These are phyloP conservation scores for Salvelinus alpinus DNA, from an alignment of 2,113 vertebrate species.

Conservation along the genomic window DNA sequence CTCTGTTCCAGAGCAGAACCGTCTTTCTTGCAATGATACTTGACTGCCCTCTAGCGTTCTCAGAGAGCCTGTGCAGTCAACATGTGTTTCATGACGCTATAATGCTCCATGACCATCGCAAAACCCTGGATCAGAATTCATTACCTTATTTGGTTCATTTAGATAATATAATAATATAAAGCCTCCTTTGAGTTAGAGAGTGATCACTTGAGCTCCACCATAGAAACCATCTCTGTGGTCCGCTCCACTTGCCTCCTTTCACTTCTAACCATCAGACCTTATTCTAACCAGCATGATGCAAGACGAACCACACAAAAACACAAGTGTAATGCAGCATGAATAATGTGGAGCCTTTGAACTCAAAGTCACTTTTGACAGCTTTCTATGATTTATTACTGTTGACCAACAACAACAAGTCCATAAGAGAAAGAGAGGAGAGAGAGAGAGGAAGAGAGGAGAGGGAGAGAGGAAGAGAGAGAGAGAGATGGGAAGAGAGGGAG, in stretches of 20 bases:
- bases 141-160: neutral
- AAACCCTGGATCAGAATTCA: neutral
- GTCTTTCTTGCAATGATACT: neutral
- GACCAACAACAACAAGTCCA: conserved; percentile 2
- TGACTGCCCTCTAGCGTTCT: neutral
- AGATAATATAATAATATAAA: neutral
- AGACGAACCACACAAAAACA: conserved; percentile 20
- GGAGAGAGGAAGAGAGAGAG: conserved; percentile 11
- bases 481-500: neutral
- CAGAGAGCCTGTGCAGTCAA: neutral
- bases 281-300: conserved; percentile 9
- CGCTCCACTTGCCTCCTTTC: neutral
- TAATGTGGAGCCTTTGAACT: conserved; percentile 57
- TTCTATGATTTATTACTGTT: conserved; percentile 66
- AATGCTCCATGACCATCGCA: neutral
- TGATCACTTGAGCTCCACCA: neutral
- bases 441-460: conserved; percentile 13
- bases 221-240: conserved; percentile 4
- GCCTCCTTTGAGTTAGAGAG: neutral
- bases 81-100: neutral
- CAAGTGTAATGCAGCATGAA: conserved; percentile 10
- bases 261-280: neutral
- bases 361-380: conserved; percentile 53
- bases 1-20: too few relatives aligned
- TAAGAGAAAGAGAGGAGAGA: neutral